Percentiles rank a stretch among this genome's conserved stretches.
Evolutionary conservation across 1,140 invertebrate species (phyloP).

Genomic region (Trichomalopsis sarcophagae): DNA sequence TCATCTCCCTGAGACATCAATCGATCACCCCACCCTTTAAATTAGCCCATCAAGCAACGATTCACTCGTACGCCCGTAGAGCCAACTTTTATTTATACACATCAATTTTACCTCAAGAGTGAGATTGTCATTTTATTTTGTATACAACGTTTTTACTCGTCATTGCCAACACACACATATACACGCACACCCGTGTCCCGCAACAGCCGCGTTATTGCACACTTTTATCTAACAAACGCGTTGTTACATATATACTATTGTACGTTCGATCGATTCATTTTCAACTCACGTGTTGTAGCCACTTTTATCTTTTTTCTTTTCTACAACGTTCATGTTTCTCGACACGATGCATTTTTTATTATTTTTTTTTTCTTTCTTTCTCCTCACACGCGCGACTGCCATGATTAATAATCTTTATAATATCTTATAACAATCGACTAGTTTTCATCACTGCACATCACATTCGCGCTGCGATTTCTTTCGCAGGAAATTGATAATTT

Average conservation of each 20-base stretch:
- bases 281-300: conserved; percentile 1
- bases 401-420: background rate
- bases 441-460: background rate
- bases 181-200: too few species aligned
- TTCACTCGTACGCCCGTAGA: background rate
- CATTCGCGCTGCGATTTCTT: too few species aligned
- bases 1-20: too few species aligned
- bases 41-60: too few species aligned
- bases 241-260: background rate
- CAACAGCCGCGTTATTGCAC: too few species aligned
- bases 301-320: background rate
- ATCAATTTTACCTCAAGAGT: conserved; percentile 37
- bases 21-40: background rate
- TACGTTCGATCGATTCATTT: background rate
- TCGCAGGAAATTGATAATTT: background rate
- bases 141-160: conserved; percentile 43
- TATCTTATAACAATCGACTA: background rate
- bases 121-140: conserved; percentile 50
- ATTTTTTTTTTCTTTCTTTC: conserved; percentile 15
- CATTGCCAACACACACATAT: conserved; percentile 21
- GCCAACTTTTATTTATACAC: background rate
- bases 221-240: too few species aligned
- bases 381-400: background rate
- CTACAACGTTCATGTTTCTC: conserved; percentile 7
- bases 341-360: conserved; percentile 42